These are phyloP conservation scores for Nephrotoma flavescens DNA, from an alignment of 2,888 invertebrate species.

Conservation along the genomic window DNA sequence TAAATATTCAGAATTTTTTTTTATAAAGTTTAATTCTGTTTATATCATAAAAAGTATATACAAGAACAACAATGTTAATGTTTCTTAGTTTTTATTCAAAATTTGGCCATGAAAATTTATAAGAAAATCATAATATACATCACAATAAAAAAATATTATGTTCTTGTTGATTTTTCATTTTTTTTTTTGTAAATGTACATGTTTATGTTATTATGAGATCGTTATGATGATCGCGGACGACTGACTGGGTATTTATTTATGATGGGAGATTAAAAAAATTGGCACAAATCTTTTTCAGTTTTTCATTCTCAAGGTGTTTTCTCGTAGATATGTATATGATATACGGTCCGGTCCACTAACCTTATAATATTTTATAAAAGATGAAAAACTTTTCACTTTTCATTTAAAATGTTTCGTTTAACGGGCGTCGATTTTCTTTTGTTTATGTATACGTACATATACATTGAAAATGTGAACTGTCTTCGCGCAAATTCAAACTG, in stretches of 20 bases:
- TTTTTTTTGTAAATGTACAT: not conserved
- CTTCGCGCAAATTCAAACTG: not conserved
- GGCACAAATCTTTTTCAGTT: not conserved
- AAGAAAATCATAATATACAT: not conserved
- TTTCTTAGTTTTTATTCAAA: not conserved
- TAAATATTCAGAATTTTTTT: not conserved
- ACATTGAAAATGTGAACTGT: not conserved
- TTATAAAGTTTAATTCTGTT: not conserved
- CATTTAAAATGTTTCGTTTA: not conserved
- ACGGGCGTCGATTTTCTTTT: not conserved
- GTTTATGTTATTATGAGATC: not conserved
- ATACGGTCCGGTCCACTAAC: not conserved
- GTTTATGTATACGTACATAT: not conserved
- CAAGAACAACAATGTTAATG: not conserved
- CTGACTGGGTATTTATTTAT: not conserved
- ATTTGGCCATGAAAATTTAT: not conserved
- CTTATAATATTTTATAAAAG: not conserved
- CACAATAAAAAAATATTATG: not conserved
- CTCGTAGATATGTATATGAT: not conserved
- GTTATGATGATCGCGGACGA: not conserved
- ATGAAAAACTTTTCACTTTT: not conserved
- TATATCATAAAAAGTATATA: not conserved
- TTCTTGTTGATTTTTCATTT: not conserved
- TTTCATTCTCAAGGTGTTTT: not conserved
- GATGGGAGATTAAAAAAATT: not conserved